Base-by-base conservation (phyloP, 1,140 invertebrate species). In the Coelopa frigida region DNA sequence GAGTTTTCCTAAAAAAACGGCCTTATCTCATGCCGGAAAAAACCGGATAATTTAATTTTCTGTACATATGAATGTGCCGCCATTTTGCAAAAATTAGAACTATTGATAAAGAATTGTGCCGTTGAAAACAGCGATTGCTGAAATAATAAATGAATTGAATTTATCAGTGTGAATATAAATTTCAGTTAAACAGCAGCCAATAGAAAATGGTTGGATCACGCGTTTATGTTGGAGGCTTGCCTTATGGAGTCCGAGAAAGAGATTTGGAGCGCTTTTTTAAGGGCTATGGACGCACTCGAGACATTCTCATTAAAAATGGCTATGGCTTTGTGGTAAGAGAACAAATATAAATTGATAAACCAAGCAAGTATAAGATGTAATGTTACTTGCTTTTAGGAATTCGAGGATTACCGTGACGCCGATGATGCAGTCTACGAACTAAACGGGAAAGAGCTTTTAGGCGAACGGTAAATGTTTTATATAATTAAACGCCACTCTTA, bases 341-440 rank as follows among this genome's bases (percentile, higher is more conserved):
- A n/a, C n/a, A n/a, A n/a, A n/a, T 62, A 23, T 11, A n/a, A n/a
- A 21, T n/a, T 22, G 4, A 38, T 21, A 45, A 41, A 29, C 24
- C 45, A 43, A 43, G 40, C 22, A 15, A 38, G 12, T 38, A 15
- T 29, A 42, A n/a, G 21, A n/a, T 51, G 45, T 7, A 26, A 29
- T 42, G 37, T 49, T 42, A 48, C 52, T 50, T 58, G 53, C 70
- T 65, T 31, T 61, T 90, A 93, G 64, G 95, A 98, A 79, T 98
- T 98, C 75, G 94, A 98, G 70, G 92, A 97, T 71, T 87, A 92
- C 66, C 81, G 93, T 72, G 95, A 98, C 80, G 95, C 95, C 37
- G 94, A 98, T 73, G 95, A 98, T 79, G 95, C 94, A 20, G 91
- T 97, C 2, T 95, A 96, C 75, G 94, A 98, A 71, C 71, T 98